These are phyloP conservation scores for Ammospiza maritima DNA, from an alignment of 2,797 vertebrate genomes.

Conservation along the genomic window DNA sequence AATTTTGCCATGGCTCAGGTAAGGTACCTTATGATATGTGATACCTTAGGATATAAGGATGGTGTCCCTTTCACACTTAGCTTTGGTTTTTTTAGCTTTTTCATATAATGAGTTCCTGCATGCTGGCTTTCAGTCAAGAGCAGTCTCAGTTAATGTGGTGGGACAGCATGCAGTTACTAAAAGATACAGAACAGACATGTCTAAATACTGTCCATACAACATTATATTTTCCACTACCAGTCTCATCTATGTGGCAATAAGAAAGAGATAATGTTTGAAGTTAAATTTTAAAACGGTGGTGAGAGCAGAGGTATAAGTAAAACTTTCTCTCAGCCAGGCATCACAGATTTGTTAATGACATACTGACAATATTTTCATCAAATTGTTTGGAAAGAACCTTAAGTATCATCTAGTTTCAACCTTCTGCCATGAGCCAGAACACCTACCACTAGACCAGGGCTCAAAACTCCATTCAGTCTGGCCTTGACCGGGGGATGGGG, in stretches of 20 bases:
- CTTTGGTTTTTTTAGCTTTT: background rate
- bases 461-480: background rate
- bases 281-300: background rate
- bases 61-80: background rate
- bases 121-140: background rate
- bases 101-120: background rate
- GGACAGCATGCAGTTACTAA: background rate
- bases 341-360: background rate
- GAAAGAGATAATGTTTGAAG: background rate
- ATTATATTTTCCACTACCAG: background rate
- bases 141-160: background rate
- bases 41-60: background rate
- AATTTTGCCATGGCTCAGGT: background rate
- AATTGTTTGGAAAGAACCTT: background rate
- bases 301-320: background rate
- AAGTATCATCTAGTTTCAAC: background rate
- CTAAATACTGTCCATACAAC: background rate
- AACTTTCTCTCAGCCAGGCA: background rate
- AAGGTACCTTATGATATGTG: background rate
- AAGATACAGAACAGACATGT: background rate
- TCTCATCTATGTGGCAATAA: background rate
- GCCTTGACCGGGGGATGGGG: background rate
- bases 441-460: background rate
- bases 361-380: background rate
- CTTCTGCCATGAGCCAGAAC: background rate